Evolutionary conservation across 2,113 vertebrate species (phyloP), one percentile per base, ranked within the genome.

Genomic region (Pandion haliaetus): DNA sequence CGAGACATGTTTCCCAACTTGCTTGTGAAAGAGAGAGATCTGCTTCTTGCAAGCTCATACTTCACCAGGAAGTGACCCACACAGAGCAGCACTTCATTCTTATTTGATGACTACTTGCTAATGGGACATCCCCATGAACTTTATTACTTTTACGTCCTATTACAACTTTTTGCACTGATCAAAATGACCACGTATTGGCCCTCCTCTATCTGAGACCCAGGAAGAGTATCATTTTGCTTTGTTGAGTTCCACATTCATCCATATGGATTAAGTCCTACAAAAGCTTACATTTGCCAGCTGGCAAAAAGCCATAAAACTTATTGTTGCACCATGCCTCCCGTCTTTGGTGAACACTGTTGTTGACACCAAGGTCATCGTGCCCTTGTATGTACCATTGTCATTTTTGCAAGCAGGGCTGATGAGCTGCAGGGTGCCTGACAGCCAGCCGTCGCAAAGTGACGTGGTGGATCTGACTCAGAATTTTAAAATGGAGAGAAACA

Each of bases 281-380:
- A 94, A 92, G 3, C 25, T 59, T 57, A 63, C 14, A 32, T 55
- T 84, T 87, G 32, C 86, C 85, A 95, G 28, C 79, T 94, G 87
- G 77, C 42, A 91, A 85, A 94, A 90, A 94, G 17, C 32, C 76
- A 44, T 42, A 21, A 34, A 71, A 86, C 20, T 45, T 82, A 21
- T 1, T 36, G 26, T 69, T 90, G 86, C 34, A 67, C 42, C 5
- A 1, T 42, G 17, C 17, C 31, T 59, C 14, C 40, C 29, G 26
- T 47, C 72, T 93, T 86, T 34, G 28, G 38, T 61, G 50, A 94
- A 67, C 24, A 14, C 50, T 42, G 1, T n/a, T 3, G 2, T 4
- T 82, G 42, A 52, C 63, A 49, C 17, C 87, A 71, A 80, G 44
- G 59, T 73, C 71, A 59, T 4, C 65, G 76, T 59, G 62, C 47